phyloP scores from a whole-genome alignment of 2,797 vertebrate species.

The Chloroceryle amazona region DNA sequence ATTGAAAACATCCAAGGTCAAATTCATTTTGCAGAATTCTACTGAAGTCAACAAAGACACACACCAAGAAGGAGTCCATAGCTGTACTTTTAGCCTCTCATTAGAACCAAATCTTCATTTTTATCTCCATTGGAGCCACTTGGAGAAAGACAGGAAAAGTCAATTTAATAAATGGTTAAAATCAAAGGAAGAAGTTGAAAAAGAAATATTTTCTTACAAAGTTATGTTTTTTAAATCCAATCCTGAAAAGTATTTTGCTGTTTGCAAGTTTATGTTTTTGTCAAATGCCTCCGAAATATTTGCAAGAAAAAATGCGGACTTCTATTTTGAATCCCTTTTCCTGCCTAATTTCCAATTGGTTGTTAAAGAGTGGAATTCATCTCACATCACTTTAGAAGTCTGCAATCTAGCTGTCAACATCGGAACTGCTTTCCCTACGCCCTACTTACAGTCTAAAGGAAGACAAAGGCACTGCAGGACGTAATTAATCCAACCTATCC shows the following conservation, averaged over 20 bases:
- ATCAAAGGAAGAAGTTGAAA: not conserved
- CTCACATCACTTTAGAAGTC: not conserved
- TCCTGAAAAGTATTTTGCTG: not conserved
- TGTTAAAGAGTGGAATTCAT: not conserved
- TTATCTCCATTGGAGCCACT: not conserved
- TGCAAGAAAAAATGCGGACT: not conserved
- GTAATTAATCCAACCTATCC: conserved; percentile 62
- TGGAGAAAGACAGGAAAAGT: not conserved
- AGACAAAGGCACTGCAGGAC: conserved; percentile 37
- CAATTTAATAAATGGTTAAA: not conserved
- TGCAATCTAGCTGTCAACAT: not conserved
- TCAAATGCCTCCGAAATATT: not conserved
- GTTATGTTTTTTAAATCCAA: not conserved
- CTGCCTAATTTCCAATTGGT: not conserved
- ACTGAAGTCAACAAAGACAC: conserved; percentile 66
- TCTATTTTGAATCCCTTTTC: not conserved
- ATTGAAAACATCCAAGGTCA: conserved; percentile 76
- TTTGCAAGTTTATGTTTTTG: not conserved
- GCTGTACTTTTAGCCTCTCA: conserved; percentile 48
- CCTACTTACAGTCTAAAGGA: conserved; percentile 11
- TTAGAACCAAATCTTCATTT: conserved; percentile 36
- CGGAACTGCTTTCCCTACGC: conserved; percentile 9
- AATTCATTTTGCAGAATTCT: conserved; percentile 65
- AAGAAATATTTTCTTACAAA: not conserved
- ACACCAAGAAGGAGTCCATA: conserved; percentile 43